Conservation (phyloP, 1,140 invertebrate species). For the Araneus ventricosus region DNA sequence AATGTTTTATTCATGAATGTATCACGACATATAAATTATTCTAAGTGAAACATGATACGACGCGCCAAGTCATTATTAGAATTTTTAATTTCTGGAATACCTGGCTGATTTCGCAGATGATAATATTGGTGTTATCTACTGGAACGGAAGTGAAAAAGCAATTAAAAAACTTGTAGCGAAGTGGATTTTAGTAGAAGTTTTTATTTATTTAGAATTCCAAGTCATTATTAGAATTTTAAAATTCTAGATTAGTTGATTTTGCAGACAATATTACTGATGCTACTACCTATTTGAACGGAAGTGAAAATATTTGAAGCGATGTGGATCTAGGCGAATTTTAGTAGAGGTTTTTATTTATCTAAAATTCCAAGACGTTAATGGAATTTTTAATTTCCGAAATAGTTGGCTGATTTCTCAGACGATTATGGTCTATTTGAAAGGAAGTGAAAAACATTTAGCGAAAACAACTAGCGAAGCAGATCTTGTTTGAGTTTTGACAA, state of each 20-base stretch:
- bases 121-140: background rate
- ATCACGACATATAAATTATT: slow-evolving; percentile 23
- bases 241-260: too few relatives aligned
- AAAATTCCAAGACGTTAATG: background rate
- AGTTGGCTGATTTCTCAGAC: background rate
- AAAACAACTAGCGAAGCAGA: too few relatives aligned
- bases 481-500: too few relatives aligned
- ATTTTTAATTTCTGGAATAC: background rate
- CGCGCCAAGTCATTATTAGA: background rate
- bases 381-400: background rate
- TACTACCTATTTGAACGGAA: too few relatives aligned
- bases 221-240: too few relatives aligned
- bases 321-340: too few relatives aligned
- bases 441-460: background rate
- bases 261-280: too few relatives aligned
- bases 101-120: background rate
- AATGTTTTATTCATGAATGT: slow-evolving; percentile 9
- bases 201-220: too few relatives aligned
- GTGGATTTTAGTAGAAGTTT: background rate
- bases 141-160: background rate
- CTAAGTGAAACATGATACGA: slow-evolving; percentile 1
- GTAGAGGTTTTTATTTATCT: too few relatives aligned
- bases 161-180: background rate
- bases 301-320: too few relatives aligned
- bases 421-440: background rate